Evolutionary conservation across 2,888 invertebrate species (phyloP).

Genomic region (Hylaea fasciaria): DNA sequence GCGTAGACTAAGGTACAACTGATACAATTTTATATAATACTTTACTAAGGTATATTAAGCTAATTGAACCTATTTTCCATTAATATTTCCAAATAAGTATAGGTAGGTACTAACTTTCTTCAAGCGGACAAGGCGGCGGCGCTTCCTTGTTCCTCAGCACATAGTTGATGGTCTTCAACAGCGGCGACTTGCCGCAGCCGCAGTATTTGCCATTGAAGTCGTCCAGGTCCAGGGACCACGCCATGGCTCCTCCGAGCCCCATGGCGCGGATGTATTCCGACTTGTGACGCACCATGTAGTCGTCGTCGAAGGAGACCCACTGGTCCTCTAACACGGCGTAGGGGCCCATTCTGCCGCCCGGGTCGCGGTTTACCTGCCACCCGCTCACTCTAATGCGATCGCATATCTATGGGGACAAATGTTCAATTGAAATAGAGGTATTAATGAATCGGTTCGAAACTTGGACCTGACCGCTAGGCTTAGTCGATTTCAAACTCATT

Average conservation of each 20-base stretch:
- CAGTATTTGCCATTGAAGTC: slow-evolving; percentile 92
- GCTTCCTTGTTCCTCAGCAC: slow-evolving; percentile 89
- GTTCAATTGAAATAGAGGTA: slow-evolving; percentile 7
- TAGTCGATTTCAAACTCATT: no score
- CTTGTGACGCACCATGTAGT: slow-evolving; percentile 92
- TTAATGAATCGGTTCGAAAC: not conserved
- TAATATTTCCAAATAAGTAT: not conserved
- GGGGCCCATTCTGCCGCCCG: slow-evolving; percentile 93
- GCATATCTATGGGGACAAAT: slow-evolving; percentile 87
- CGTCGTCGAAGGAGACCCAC: slow-evolving; percentile 97
- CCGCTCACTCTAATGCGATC: slow-evolving; percentile 89
- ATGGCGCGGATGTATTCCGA: slow-evolving; percentile 92
- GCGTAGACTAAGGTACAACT: no score
- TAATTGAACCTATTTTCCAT: no score
- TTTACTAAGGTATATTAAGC: no score
- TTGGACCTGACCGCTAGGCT: no score
- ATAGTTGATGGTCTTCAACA: slow-evolving; percentile 91
- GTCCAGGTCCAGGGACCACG: slow-evolving; percentile 95
- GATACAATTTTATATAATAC: no score
- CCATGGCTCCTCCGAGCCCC: slow-evolving; percentile 94
- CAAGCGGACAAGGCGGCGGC: slow-evolving; percentile 81
- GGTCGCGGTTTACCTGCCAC: slow-evolving; percentile 92
- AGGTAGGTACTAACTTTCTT: slow-evolving; percentile 66
- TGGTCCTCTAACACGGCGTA: slow-evolving; percentile 93
- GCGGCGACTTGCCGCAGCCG: slow-evolving; percentile 92